Percentiles rank a stretch among this genome's conserved stretches.
Conservation (phyloP, 2,113 vertebrate species). For the Cygnus atratus region DNA sequence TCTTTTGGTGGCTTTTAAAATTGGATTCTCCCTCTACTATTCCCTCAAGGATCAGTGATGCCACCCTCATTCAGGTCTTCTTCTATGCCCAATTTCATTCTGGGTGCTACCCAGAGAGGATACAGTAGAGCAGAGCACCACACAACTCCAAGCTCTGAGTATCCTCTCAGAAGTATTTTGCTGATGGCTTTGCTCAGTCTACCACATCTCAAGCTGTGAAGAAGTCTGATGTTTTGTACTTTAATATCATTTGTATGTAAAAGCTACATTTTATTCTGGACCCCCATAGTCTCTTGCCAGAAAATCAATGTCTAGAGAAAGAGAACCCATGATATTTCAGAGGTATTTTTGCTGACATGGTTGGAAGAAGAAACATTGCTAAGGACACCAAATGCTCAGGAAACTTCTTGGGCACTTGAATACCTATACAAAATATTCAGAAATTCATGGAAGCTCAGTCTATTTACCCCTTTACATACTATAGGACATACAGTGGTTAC, state of each 20-base stretch:
- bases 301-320: background rate
- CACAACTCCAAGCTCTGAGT: background rate
- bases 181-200: background rate
- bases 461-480: background rate
- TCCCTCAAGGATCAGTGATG: background rate
- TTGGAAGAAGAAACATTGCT: background rate
- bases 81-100: rapidly evolving
- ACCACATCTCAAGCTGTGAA: background rate
- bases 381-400: background rate
- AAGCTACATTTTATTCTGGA: background rate
- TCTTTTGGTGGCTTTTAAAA: background rate
- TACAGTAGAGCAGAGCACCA: background rate
- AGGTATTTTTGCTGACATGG: background rate
- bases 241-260: background rate
- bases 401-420: background rate
- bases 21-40: background rate
- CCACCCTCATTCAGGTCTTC: background rate
- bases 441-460: background rate
- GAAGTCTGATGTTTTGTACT: background rate
- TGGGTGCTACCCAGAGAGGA: background rate
- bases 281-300: rapidly evolving
- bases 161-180: background rate
- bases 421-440: background rate
- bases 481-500: background rate
- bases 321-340: rapidly evolving